phyloP scores from a whole-genome alignment of 1,140 invertebrate species.

The Pectinophora gossypiella region DNA sequence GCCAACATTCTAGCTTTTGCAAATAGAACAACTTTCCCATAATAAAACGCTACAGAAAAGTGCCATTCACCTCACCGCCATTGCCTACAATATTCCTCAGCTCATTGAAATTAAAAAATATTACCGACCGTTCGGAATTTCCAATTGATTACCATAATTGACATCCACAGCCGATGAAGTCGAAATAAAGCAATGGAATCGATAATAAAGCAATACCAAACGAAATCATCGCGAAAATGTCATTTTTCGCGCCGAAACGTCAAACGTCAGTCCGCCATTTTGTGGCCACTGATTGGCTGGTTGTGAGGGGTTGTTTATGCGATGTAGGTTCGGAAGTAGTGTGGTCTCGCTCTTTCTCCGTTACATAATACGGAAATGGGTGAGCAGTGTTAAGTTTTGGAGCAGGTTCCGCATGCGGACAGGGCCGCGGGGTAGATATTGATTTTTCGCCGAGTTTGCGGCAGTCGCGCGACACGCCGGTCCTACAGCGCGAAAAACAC shows the following conservation, averaged over 20 bases:
- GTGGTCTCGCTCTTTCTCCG: slow-evolving; percentile 40
- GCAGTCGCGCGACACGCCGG: slow-evolving; percentile 66
- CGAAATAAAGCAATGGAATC: slow-evolving; percentile 54
- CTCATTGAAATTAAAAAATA: not conserved
- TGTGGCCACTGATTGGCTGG: slow-evolving; percentile 47
- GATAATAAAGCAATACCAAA: slow-evolving; percentile 35
- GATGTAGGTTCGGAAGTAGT: slow-evolving; percentile 26
- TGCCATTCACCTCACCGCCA: slow-evolving; percentile 12
- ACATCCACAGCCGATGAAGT: slow-evolving; percentile 20
- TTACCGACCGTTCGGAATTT: not conserved
- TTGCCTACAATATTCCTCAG: not conserved
- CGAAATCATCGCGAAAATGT: slow-evolving; percentile 48
- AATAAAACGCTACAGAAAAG: not conserved
- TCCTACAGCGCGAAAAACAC: slow-evolving; percentile 67
- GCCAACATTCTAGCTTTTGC: slow-evolving; percentile 14
- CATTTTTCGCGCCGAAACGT: slow-evolving; percentile 67
- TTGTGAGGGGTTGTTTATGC: slow-evolving; percentile 39
- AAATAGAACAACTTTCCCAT: not conserved
- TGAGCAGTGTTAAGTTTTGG: slow-evolving; percentile 50
- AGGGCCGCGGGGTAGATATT: slow-evolving; percentile 55
- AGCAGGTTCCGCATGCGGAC: slow-evolving; percentile 66
- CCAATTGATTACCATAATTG: slow-evolving; percentile 9
- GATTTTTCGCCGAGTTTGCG: slow-evolving; percentile 69
- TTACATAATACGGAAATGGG: slow-evolving; percentile 70
- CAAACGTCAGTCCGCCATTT: slow-evolving; percentile 66